phyloP scores from a whole-genome alignment of 2,113 vertebrate species.

The Cephalopholis sonnerati region DNA sequence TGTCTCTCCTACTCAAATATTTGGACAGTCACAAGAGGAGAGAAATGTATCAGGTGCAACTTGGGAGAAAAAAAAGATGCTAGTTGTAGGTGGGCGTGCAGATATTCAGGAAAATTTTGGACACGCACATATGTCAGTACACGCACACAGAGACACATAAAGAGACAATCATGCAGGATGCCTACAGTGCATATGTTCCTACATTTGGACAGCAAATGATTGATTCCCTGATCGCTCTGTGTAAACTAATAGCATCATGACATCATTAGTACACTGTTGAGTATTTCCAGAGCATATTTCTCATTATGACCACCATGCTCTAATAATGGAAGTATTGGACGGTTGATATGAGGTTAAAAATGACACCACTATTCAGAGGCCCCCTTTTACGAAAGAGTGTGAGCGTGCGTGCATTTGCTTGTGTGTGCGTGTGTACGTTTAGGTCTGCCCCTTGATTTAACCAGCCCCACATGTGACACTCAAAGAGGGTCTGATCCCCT shows the following conservation, averaged over 20 bases:
- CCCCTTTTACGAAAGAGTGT: slow-evolving; percentile 10
- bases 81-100: slow-evolving; percentile 41
- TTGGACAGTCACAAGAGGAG: slow-evolving; percentile 82
- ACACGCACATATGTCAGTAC: neutral
- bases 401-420: slow-evolving; percentile 1
- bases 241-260: slow-evolving; percentile 54
- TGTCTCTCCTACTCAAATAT: slow-evolving; percentile 81
- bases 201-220: slow-evolving; percentile 19
- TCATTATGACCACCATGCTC: slow-evolving; percentile 37
- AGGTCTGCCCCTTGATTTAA: slow-evolving; percentile 69
- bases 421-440: slow-evolving; percentile 25
- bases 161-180: neutral
- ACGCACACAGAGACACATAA: neutral
- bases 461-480: slow-evolving; percentile 80
- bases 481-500: slow-evolving; percentile 75
- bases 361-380: slow-evolving; percentile 43
- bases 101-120: slow-evolving; percentile 33
- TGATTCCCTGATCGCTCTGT: slow-evolving; percentile 26
- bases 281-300: slow-evolving; percentile 37
- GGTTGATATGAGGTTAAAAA: slow-evolving; percentile 59
- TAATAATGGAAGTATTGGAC: slow-evolving; percentile 40
- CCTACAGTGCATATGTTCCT: neutral
- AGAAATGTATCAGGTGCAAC: slow-evolving; percentile 80
- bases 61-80: neutral
- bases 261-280: slow-evolving; percentile 45